A percentile compares a stretch with the other conserved stretches of the same genome.
Evolutionary conservation across 2,888 invertebrate species (phyloP).

Genomic region (Cremastinae sp.): DNA sequence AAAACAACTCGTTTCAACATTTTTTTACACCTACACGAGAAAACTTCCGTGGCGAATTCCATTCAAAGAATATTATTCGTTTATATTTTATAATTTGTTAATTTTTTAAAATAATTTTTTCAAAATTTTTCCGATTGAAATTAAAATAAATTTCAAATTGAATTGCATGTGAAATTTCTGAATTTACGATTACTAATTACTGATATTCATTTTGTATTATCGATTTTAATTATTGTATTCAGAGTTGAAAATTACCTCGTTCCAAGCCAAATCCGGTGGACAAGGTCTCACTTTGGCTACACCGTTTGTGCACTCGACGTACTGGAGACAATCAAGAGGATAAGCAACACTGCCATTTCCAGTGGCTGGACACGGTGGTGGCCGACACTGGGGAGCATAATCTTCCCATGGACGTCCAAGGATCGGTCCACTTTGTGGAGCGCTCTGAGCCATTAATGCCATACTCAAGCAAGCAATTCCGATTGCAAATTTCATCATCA

Average conservation of each 20-base stretch:
- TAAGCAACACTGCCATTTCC: slow-evolving; percentile 51
- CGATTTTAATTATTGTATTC: slow-evolving; percentile 1
- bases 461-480: slow-evolving; percentile 29
- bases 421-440: slow-evolving; percentile 56
- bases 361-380: slow-evolving; percentile 58
- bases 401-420: slow-evolving; percentile 28
- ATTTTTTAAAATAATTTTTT: too few relatives aligned
- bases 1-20: neutral
- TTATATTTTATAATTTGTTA: too few relatives aligned
- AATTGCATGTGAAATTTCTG: too few relatives aligned
- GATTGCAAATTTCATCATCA: slow-evolving; percentile 45
- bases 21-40: too few relatives aligned
- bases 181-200: too few relatives aligned
- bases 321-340: slow-evolving; percentile 65
- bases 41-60: too few relatives aligned
- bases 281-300: slow-evolving; percentile 50
- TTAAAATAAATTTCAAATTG: too few relatives aligned
- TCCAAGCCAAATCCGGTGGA: slow-evolving; percentile 61
- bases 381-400: slow-evolving; percentile 56
- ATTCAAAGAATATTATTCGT: too few relatives aligned
- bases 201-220: too few relatives aligned
- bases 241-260: slow-evolving; percentile 57
- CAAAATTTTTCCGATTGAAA: too few relatives aligned
- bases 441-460: slow-evolving; percentile 47
- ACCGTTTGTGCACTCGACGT: slow-evolving; percentile 60